These are phyloP conservation scores for Achatina immaculata DNA, from an alignment of 1,140 invertebrate genomes.

Conservation along the genomic window DNA sequence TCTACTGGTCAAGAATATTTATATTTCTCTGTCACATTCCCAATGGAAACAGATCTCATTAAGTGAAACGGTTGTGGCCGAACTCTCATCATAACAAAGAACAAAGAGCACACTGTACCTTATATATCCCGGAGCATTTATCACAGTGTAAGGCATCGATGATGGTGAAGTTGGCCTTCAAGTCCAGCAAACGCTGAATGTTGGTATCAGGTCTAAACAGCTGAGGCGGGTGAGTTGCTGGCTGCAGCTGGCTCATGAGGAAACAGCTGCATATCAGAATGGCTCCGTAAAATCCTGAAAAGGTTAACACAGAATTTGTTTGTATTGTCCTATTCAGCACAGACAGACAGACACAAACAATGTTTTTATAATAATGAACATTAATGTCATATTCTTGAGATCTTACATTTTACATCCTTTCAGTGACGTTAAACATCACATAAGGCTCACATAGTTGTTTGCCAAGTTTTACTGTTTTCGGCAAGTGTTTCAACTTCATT, in stretches of 20 bases:
- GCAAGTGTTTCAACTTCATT: too few relatives aligned
- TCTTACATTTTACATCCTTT: too few relatives aligned
- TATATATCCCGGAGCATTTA: constrained; percentile 60
- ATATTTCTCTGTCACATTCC: too few relatives aligned
- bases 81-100: not conserved
- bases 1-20: too few relatives aligned
- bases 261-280: constrained; percentile 52
- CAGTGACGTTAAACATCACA: too few relatives aligned
- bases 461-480: too few relatives aligned
- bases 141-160: constrained; percentile 57
- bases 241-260: constrained; percentile 53
- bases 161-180: constrained; percentile 62
- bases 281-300: constrained; percentile 51
- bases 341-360: constrained; percentile 26
- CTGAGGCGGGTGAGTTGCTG: constrained; percentile 61
- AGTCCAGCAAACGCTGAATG: constrained; percentile 61
- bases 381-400: too few relatives aligned
- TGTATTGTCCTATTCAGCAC: too few relatives aligned
- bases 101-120: constrained; percentile 30
- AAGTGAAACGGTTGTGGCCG: too few relatives aligned
- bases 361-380: too few relatives aligned
- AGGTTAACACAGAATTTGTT: constrained; percentile 3
- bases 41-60: too few relatives aligned
- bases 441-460: too few relatives aligned
- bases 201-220: constrained; percentile 61